A percentile compares a stretch with the other conserved stretches of the same genome.
phyloP scores from a whole-genome alignment of 2,797 vertebrate genomes.

The Hippocampus kuda region DNA sequence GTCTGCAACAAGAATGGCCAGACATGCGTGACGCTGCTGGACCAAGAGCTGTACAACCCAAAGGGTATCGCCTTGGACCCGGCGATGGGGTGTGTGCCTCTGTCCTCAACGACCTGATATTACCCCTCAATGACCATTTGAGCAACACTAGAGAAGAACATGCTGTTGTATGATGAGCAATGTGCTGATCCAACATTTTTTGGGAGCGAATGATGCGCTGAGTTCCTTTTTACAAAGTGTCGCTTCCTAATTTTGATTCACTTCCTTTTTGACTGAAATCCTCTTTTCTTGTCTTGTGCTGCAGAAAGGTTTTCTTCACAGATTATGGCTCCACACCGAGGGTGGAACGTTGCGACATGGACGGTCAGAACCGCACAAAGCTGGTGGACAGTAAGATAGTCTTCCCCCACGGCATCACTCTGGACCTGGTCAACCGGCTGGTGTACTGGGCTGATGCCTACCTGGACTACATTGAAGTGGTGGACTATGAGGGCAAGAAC shows the following conservation, averaged over 20 bases:
- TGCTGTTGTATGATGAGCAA: neutral
- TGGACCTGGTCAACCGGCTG: conserved; percentile 83
- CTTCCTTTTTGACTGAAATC: neutral
- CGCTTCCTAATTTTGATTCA: neutral
- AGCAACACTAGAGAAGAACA: neutral
- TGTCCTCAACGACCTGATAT: neutral
- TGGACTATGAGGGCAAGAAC: conserved; percentile 89
- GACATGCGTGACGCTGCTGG: conserved; percentile 88
- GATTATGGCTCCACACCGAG: conserved; percentile 92
- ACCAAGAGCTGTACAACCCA: conserved; percentile 91
- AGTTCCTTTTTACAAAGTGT: neutral
- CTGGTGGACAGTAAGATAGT: conserved; percentile 91
- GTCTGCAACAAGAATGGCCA: conserved; percentile 88
- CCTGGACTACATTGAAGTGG: conserved; percentile 89
- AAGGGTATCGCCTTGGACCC: conserved; percentile 94
- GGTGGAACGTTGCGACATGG: conserved; percentile 91
- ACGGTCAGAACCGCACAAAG: conserved; percentile 89
- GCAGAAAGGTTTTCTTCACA: conserved; percentile 91
- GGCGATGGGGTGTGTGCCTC: conserved; percentile 76
- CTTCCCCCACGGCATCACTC: conserved; percentile 82
- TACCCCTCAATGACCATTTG: neutral
- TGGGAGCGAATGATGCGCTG: too few species aligned
- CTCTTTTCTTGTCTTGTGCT: neutral
- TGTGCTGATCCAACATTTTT: neutral
- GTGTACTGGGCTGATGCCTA: conserved; percentile 93